phyloP scores from a whole-genome alignment of 1,140 invertebrate genomes.

The Hypsibius dujardini region DNA sequence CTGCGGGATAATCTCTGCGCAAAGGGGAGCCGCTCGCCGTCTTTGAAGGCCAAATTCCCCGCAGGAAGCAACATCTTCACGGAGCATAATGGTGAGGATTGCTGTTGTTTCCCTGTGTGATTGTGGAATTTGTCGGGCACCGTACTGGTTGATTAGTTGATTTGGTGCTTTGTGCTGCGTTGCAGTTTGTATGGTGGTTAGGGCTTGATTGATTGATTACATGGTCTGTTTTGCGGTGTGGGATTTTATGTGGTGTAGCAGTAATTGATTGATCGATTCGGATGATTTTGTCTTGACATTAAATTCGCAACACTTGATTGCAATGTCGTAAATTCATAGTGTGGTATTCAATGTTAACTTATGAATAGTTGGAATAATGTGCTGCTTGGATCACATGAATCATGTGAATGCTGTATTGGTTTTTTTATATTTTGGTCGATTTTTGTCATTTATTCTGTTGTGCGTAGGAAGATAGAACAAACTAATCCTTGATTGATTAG shows the following conservation, averaged over 20 bases:
- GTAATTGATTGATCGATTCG: background rate
- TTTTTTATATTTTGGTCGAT: too few species aligned
- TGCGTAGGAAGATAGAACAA: background rate
- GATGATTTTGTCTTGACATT: background rate
- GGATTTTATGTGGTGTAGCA: too few species aligned
- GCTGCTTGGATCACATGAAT: background rate
- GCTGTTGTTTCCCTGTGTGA: constrained; percentile 32
- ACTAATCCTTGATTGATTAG: background rate
- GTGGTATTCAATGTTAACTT: background rate
- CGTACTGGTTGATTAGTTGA: constrained; percentile 15
- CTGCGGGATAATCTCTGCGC: background rate
- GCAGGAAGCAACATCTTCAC: constrained; percentile 70
- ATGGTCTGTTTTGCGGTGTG: background rate
- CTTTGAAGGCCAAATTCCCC: constrained; percentile 37
- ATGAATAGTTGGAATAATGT: background rate
- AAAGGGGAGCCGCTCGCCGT: constrained; percentile 8
- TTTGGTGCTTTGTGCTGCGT: background rate
- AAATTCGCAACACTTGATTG: background rate
- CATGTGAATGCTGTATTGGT: background rate
- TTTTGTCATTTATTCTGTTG: background rate
- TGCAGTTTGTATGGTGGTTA: background rate
- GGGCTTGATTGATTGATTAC: background rate
- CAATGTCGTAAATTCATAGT: background rate
- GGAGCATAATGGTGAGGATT: constrained; percentile 59
- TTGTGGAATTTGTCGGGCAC: constrained; percentile 16